Base-by-base conservation (phyloP, 2,888 invertebrate species). In the Melikaiella ostensackeni region DNA sequence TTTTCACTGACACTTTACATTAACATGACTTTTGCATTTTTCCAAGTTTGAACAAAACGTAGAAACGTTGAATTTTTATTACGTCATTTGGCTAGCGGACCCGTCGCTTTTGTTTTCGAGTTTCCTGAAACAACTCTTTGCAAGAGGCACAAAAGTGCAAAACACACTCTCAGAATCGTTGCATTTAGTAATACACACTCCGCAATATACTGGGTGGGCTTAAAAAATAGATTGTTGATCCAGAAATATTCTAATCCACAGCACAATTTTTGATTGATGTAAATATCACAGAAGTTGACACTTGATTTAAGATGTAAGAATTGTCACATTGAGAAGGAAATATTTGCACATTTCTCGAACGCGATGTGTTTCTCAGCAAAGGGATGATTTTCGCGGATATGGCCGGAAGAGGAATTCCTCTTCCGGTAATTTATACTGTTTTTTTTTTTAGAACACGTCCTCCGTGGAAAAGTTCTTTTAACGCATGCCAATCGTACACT, bases 401-500 rank as follows among this genome's bases (percentile, higher is more conserved):
- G 75, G 63, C 35, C 19, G 50, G 57, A 33, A 24, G 16, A 46
- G n/a, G 30, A 62, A 13, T 13, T 50, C 55, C 24, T 76, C 35
- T 77, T 80, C 66, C 76, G 24, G 24, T 24, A 11, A 27, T 27
- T 59, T 27, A 27, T 27, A 27, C 19, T 19, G 35, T 21, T 35
- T 63, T 38, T 63, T 19, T 70, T 70, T 70, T 70, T 46, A 0
- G 19, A 50, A 70, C 21, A 19, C 9, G n/a, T 30, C 21, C 50
- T 70, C 50, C 9, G 30, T 59, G 42, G 70, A 82, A 83, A 82
- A 82, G 83, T 83, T 85, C 84, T 84, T 86, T 84, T 84, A 80
- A 81, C 83, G 82, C 70, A 63, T 74, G 82, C 81, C 78, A 77
- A 82, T 85, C 80, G 86, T 81, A 80, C 76, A 88, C 86, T 85